Evolutionary conservation across 2,888 invertebrate genomes (phyloP), one percentile per base, ranked within the genome.

Genomic region (Piscicola geometra): DNA sequence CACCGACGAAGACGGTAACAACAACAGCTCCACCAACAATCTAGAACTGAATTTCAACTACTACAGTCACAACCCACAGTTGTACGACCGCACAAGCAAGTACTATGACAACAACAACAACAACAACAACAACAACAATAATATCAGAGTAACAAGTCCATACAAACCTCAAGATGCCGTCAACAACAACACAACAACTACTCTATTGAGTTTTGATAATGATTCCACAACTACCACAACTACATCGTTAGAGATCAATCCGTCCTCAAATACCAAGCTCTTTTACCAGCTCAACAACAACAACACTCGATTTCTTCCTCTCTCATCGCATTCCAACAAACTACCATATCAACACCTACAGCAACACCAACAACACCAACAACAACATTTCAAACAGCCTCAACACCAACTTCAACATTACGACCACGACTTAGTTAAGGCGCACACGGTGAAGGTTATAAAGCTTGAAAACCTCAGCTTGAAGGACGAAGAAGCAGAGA

Each of bases 341-440:
- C 33, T 67, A 28, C 35, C 67, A 3, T 67, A 35, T 67, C 67
- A 67, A 67, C 33, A 67, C 67, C 28, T 67, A 67, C 33, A 67
- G 30, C 64, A 64, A 64, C 21, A 5, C 21, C 64, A 64, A 64
- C 64, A 64, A 64, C 64, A 64, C 3, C 30, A 28, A 64, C 64
- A 28, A 64, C 35, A 33, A 67, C 67, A 67, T 5, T 67, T 35
- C 32, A 3, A 21, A 21, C 18, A 33, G 3, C 15, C 28, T 5
- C 33, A 25, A 67, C 67, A 67, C 18, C 67, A 67, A 32, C 67
- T 67, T 5, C 67, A 35, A 67, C 60, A 56, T 25, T 56, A 25
- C 21, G n/a, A 56, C 9, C 60, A 56, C 5, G 60, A 56, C 25
- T 25, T 56, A 56, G 41, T 41, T 41, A 41, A 41, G 41, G 15